These are phyloP conservation scores for Centruroides sculpturatus DNA, from an alignment of 1,140 invertebrate species.

Conservation along the genomic window DNA sequence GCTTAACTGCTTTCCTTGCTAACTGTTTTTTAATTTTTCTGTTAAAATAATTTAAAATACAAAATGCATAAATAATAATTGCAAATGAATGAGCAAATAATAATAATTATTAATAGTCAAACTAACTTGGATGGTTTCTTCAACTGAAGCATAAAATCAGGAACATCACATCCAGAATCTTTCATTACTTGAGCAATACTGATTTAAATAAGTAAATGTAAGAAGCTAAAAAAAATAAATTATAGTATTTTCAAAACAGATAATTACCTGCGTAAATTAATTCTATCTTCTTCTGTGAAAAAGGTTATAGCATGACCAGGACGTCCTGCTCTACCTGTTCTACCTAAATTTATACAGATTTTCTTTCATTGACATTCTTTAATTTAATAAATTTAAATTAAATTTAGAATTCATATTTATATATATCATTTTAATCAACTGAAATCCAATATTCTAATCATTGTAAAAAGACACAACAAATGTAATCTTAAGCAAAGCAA, in stretches of 20 bases:
- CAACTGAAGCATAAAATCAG: conserved; percentile 71
- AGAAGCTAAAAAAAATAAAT: conserved; percentile 22
- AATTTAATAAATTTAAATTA: neutral
- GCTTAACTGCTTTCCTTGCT: conserved; percentile 38
- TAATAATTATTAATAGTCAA: neutral
- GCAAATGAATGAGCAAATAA: neutral
- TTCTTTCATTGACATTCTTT: conserved; percentile 4
- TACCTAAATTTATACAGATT: conserved; percentile 35
- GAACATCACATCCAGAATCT: conserved; percentile 76
- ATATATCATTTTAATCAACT: neutral
- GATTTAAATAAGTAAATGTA: conserved; percentile 1
- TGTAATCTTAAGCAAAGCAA: too few relatives aligned
- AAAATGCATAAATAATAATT: too few relatives aligned
- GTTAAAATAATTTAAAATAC: conserved; percentile 25
- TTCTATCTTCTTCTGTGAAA: conserved; percentile 76
- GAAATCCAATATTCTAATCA: too few relatives aligned
- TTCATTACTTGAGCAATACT: conserved; percentile 75
- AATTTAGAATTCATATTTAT: neutral
- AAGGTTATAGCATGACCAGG: conserved; percentile 81
- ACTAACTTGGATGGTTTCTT: conserved; percentile 40
- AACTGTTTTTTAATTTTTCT: conserved; percentile 47
- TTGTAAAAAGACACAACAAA: too few relatives aligned
- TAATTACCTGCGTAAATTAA: conserved; percentile 60
- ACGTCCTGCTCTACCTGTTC: conserved; percentile 85
- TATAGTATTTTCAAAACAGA: neutral